phyloP scores from a whole-genome alignment of 2,113 vertebrate genomes.

The Tenebrosternarchus preto region DNA sequence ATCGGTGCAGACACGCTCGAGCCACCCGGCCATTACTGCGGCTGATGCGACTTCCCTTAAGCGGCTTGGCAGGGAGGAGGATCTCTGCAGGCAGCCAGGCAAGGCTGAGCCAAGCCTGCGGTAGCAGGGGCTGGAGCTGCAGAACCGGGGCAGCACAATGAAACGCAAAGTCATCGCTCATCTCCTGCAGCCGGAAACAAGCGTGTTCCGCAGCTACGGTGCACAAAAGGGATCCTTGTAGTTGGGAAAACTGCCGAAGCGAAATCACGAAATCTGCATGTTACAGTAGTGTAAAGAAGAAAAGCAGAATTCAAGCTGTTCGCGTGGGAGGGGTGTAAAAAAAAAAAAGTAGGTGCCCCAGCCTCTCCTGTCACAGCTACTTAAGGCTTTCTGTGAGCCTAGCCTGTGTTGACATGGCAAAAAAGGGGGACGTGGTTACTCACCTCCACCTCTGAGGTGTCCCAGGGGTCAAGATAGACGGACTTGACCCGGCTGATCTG shows the following conservation, averaged over 20 bases:
- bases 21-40: background rate
- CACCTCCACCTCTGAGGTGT: slow-evolving; percentile 90
- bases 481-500: slow-evolving; percentile 93
- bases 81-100: background rate
- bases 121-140: slow-evolving; percentile 1
- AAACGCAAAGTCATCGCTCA: no score
- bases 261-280: no score
- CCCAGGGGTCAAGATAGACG: slow-evolving; percentile 86
- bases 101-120: background rate
- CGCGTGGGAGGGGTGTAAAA: no score
- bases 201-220: no score
- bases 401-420: slow-evolving; percentile 18
- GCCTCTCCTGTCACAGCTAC: background rate
- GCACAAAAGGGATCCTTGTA: no score
- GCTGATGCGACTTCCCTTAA: background rate
- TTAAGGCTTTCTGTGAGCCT: slow-evolving; percentile 29
- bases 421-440: background rate
- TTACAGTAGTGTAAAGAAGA: no score
- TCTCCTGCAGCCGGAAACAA: no score
- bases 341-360: no score
- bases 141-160: background rate
- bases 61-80: background rate
- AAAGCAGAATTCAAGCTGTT: no score
- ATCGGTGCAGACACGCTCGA: no score
- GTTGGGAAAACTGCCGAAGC: no score